Evolutionary conservation across 2,888 invertebrate species (phyloP).

Genomic region (Epistrophe grossulariae): DNA sequence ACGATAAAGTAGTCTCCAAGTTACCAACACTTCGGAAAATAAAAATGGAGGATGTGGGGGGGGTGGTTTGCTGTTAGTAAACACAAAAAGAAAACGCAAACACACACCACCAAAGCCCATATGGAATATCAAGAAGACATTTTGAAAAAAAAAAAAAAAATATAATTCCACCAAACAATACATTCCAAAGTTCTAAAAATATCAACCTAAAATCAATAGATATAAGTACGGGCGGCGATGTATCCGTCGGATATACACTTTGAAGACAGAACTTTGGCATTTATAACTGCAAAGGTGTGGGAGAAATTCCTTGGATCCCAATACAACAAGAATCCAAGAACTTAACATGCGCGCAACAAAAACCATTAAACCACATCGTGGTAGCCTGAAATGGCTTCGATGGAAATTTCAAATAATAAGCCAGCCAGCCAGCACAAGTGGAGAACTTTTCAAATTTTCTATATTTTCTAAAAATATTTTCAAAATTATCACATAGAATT

Average conservation of each 20-base stretch:
- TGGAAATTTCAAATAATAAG: conserved; percentile 58
- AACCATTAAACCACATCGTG: conserved; percentile 44
- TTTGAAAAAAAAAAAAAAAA: conserved; percentile 16
- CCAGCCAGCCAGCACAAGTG: conserved; percentile 41
- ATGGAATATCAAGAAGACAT: conserved; percentile 57
- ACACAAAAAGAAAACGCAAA: neutral
- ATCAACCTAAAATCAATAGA: conserved; percentile 45
- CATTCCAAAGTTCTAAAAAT: conserved; percentile 71
- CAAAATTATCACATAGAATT: conserved; percentile 31
- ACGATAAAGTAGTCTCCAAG: conserved; percentile 42
- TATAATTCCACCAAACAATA: conserved; percentile 48
- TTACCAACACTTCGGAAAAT: conserved; percentile 43
- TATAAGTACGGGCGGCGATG: neutral
- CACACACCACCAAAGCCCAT: conserved; percentile 44
- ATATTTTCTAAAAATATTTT: conserved; percentile 61
- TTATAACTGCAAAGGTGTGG: conserved; percentile 52
- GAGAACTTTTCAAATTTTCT: conserved; percentile 42
- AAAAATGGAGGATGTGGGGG: neutral
- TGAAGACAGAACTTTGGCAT: conserved; percentile 46
- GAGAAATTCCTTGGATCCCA: conserved; percentile 52
- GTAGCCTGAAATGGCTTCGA: conserved; percentile 72
- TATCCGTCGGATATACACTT: conserved; percentile 49
- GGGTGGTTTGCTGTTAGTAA: neutral
- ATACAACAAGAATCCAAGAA: conserved; percentile 36
- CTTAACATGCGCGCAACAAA: conserved; percentile 58